Evolutionary conservation across 2,888 invertebrate species (phyloP), one percentile per base, ranked within the genome.

Genomic region (Folsomia candida): DNA sequence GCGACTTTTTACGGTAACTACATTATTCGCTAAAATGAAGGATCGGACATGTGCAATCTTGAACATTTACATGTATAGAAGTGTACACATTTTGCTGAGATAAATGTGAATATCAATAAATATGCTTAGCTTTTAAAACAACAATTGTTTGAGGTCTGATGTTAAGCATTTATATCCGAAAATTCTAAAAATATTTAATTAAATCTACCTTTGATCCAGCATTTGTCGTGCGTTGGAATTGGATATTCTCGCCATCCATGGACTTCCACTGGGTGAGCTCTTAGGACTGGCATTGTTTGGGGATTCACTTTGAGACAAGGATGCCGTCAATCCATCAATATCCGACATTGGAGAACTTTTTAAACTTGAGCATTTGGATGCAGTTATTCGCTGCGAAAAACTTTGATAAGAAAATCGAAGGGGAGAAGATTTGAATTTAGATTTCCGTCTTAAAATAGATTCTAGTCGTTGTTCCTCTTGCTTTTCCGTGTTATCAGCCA

Each of bases 361-460:
- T 20, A 54, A 54, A 54, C 54, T 54, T 6, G 54, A 54, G n/a
- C 54, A 54, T 54, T 54, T 54, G 54, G 54, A 54, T 29, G 67
- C 67, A 25, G 47, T 59, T 37, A 67, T 29, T 24, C 67, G 58
- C 29, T 67, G 67, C 37, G 67, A 67, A 58, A 69, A 61, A 58
- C 57, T 63, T 63, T 69, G 69, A 69, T 69, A 69, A 60, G 69
- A 69, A 18, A 69, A 69, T 69, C 69, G 61, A 51, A 69, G 22
- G 2, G 69, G 69, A 63, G 69, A 69, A 24, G 69, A 51, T 29
- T 63, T 69, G 58, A 69, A 69, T 29, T 63, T 62, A 47, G 69
- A 54, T n/a, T 63, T 62, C 26, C 62, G 62, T 29, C 62, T 27
- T 29, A 27, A 27, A 62, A 62, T 24, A 60, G 60, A 60, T 9